Evolutionary conservation across 1,140 invertebrate species (phyloP).

Genomic region (Pseudoatta argentina): DNA sequence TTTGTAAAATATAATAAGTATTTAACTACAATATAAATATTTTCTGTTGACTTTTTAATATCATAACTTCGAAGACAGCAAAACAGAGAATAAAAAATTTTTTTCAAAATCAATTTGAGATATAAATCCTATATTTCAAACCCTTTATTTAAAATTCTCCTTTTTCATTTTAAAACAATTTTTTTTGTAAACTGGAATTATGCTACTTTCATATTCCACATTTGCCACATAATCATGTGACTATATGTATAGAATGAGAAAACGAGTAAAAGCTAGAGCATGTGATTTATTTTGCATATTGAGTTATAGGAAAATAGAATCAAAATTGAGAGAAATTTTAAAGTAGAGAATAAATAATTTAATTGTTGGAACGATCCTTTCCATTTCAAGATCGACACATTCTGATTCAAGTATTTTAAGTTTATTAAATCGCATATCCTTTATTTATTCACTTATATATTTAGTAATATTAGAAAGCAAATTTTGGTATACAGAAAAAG

Average conservation of each 20-base stretch:
- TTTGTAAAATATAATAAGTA: background rate
- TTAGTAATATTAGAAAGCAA: background rate
- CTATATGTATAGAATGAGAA: background rate
- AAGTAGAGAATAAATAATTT: background rate
- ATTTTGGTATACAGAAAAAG: background rate
- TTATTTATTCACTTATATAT: background rate
- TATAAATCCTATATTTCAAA: background rate
- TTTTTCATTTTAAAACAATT: background rate
- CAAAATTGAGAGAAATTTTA: background rate
- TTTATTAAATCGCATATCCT: background rate
- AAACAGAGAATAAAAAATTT: background rate
- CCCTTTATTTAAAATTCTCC: background rate
- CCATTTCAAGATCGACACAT: background rate
- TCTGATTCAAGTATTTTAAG: background rate
- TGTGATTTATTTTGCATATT: background rate
- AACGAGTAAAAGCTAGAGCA: background rate
- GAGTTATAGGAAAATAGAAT: background rate
- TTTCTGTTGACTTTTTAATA: background rate
- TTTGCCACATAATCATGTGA: background rate
- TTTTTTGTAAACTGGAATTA: background rate
- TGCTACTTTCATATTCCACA: background rate
- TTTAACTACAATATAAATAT: background rate
- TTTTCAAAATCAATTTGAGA: background rate
- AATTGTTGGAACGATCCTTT: constrained; percentile 4
- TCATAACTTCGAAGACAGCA: background rate